Base-by-base conservation (phyloP, 2,888 invertebrate species). In the Theretra japonica region DNA sequence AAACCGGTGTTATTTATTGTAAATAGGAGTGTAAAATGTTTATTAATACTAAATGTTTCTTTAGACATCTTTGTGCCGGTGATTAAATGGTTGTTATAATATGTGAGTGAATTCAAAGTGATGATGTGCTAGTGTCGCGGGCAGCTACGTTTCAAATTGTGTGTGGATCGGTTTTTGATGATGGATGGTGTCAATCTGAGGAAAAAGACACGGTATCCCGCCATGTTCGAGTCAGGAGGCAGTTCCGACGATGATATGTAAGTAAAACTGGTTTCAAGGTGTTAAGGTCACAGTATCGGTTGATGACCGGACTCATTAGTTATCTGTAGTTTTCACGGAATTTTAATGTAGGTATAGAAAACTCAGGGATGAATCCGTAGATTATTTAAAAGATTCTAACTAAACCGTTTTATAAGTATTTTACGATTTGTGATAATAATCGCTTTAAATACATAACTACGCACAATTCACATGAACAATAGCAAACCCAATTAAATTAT, bases 101-200 rank as follows among this genome's bases (percentile, higher is more conserved):
- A 77, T 77, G 75, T 75, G 75, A 76, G 25, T 72, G 23, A 48
- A 30, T 17, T 68, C 33, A 21, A 30, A 33, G 21, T 72, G 41
- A 73, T 11, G 21, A 73, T 74, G 68, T 74, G 71, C 58, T 75
- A 72, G 69, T 75, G 74, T 65, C 70, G 75, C 73, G 75, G 75
- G 71, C 73, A 77, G 70, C 73, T 76, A 75, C 75, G 69, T 75
- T 70, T 62, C 56, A 60, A 75, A 72, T 76, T 70, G 75, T 74
- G 74, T 80, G 78, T 78, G 79, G 75, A 75, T 74, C 75, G 76
- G 77, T 81, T 77, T 75, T 74, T 71, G 72, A 85, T 80, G 82
- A 93, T 93, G 93, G 89, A 88, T 71, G 92, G 93, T 76, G 87
- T 88, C 65, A 94, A 94, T 75, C 95, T 95, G 94, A 95, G 94